Base-by-base conservation (phyloP, 2,888 invertebrate genomes). In the Patella ulyssiponensis region DNA sequence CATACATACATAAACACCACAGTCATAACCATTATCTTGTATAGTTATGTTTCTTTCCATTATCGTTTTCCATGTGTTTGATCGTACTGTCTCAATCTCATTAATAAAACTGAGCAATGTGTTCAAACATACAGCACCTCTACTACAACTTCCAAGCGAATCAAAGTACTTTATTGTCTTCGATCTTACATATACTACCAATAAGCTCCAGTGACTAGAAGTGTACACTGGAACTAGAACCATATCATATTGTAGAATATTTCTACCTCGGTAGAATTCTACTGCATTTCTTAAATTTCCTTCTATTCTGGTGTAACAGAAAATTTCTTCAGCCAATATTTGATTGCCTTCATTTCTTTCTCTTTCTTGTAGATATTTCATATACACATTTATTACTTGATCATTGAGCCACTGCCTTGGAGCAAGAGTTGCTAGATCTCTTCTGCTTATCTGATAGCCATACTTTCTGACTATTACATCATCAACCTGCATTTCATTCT, bases 1-100 rank as follows among this genome's bases (percentile, higher is more conserved):
- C 58, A 58, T 58, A 58, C 58, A 58, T 20, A 58, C 58, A 58
- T 20, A 58, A 20, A 58, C 58, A 58, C 58, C 58, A 58, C 20
- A 58, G 20, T 58, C 58, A 58, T 17, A 58, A 58, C n/a, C 7
- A 58, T 58, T 58, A 9, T 17, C n/a, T 20, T 58, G 58, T 20
- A 58, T 58, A 58, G 58, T 17, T 58, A 17, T 58, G 20, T 58
- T 58, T 17, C 17, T 58, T 20, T 58, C 58, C 7, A 58, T 20
- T 17, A 58, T 58, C 7, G 58, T 20, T 58, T 58, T 58, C 20
- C 58, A 58, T 20, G 58, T 20, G 20, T 17, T 20, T 20, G 20
- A 20, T 64, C n/a, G n/a, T 20, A 20, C 64, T 20, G n/a, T 20
- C 20, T 64, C 17, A 11, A 64, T 11, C 20, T 20, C 20, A 20